Base-by-base conservation (phyloP, 2,113 vertebrate species). In the Holacanthus passer region DNA sequence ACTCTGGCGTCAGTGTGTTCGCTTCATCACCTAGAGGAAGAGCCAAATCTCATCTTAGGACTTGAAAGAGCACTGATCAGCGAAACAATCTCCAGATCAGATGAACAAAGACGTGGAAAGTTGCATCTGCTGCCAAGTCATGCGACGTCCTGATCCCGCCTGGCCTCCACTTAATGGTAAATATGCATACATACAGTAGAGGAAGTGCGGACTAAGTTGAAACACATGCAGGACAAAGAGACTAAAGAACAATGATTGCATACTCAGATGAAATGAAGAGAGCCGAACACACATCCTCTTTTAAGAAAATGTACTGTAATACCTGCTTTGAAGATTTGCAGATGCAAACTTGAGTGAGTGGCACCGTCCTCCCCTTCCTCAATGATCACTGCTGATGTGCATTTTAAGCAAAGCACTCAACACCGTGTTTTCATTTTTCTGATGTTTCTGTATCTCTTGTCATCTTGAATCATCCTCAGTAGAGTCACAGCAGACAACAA, bases 151-250 rank as follows among this genome's bases (percentile, higher is more conserved):
- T 32, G 53, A 55, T 56, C 31, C 39, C 19, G 31, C 29, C 27
- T 2, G 55, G 22, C 47, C 59, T 45, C 48, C 62, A 64, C 52
- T 74, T 53, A 24, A 59, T 20, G 64, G 48, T 77, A 58, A 41
- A 39, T 47, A 65, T 41, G 22, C 13, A 63, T 50, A 56, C 77
- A 52, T 58, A n/a, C 65, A 63, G 32, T 27, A 24, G 47, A 65
- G 19, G 19, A 48, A 16, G 52, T 20, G 41, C 3, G 19, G 3
- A 60, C 43, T 62, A 81, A 88, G 22, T 32, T 50, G n/a, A 19
- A 88, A 71, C 82, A 88, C 67, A 63, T 82, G 74, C 39, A 76
- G 48, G 22, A 3, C 52, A n/a, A 37, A 76, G 22, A 22, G 6
- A 19, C 5, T 17, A 24, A 48, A 66, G 31, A 78, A 19, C 37